Evolutionary conservation across 2,113 vertebrate species (phyloP).

Genomic region (Embiotoca jacksoni): DNA sequence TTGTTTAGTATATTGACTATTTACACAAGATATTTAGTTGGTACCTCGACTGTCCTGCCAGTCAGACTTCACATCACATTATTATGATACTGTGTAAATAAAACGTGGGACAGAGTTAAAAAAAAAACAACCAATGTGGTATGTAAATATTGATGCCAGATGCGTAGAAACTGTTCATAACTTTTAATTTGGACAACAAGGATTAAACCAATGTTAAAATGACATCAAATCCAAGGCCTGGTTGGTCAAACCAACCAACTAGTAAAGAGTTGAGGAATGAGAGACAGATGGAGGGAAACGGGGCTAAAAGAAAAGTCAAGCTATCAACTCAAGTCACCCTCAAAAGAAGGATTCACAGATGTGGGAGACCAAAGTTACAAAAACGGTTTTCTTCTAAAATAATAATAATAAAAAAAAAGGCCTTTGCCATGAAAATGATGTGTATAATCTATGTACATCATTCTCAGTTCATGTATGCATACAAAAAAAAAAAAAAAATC

Average conservation of each 20-base stretch:
- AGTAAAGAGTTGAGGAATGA: slow-evolving; percentile 63
- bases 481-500: slow-evolving; percentile 83
- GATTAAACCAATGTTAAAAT: slow-evolving; percentile 86
- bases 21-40: too few relatives aligned
- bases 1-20: too few relatives aligned
- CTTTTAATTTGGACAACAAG: slow-evolving; percentile 86
- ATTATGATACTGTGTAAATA: not conserved
- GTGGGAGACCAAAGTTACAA: slow-evolving; percentile 82
- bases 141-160: slow-evolving; percentile 44
- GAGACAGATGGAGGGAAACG: slow-evolving; percentile 64
- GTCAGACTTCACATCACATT: not conserved
- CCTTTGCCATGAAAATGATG: slow-evolving; percentile 83
- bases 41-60: not conserved
- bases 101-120: not conserved
- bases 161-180: slow-evolving; percentile 69
- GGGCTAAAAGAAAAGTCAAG: slow-evolving; percentile 65
- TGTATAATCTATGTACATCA: slow-evolving; percentile 80
- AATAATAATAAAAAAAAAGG: slow-evolving; percentile 71
- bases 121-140: not conserved
- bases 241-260: slow-evolving; percentile 76
- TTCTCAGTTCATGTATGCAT: slow-evolving; percentile 82
- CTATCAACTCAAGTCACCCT: slow-evolving; percentile 79
- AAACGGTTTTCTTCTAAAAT: slow-evolving; percentile 75
- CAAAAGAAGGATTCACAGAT: slow-evolving; percentile 82
- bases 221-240: slow-evolving; percentile 80